Evolutionary conservation across 2,888 invertebrate species (phyloP), one percentile per base, ranked within the genome.

Genomic region (Amphimallon solstitiale): DNA sequence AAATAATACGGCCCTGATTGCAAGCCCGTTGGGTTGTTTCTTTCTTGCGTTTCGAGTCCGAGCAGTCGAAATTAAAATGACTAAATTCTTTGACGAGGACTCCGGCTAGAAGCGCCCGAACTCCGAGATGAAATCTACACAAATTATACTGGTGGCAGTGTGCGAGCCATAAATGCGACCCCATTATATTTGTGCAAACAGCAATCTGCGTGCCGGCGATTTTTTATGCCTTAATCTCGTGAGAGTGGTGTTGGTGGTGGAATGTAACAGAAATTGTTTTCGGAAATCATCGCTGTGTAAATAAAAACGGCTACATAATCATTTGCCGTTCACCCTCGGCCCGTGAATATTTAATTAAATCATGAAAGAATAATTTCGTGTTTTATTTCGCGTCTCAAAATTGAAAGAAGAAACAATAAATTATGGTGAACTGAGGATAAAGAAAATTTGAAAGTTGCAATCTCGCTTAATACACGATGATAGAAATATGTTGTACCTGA

Each of bases 181-280:
- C 43, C 29, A 59, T 59, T 59, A 59, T 59, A 59, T 15, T 59
- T 29, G 34, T 43, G 43, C 40, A 56, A 59, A 59, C 56, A 59
- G 56, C 56, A 59, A 59, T 59, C 56, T 59, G 34, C 43, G 15
- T 23, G 40, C 12, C 23, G 23, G 40, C 56, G 29, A 43, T 59
- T 59, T 59, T 59, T 59, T 43, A 29, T 29, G n/a, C 34, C 29
- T 29, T 59, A 14, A 45, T 59, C 56, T 45, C 38, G 12, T 40
- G 14, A 56, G 38, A 40, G 56, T 14, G 37, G 12, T 40, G 14
- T 40, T 38, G 38, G 56, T 14, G 37, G 40, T 14, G 15, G 21
- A 56, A 40, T 40, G 12, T 14, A 40, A 40, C 40, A 21, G 56
- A 19, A 56, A 56, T 56, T 56, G 43, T 56, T 56, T 56, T 43